Base-by-base conservation (phyloP, 2,888 invertebrate species). In the Melangyna quadrimaculata region DNA sequence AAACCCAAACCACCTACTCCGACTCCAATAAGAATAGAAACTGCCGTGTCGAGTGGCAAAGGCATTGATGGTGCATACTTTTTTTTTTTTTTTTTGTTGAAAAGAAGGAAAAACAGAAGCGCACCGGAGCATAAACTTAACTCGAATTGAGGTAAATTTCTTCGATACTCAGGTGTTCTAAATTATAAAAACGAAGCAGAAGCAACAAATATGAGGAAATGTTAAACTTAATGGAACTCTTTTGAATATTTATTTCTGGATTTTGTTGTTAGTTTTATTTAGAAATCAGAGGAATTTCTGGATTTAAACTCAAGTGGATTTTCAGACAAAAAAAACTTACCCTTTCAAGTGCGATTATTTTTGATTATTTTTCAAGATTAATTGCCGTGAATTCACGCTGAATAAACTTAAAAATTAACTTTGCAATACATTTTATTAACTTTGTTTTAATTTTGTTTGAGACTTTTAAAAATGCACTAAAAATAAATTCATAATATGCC, bases 1-100 rank as follows among this genome's bases (percentile, higher is more conserved):
- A 12, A n/a, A 35, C 55, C 9, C 0, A 37, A 81, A 83, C 79
- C 84, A 84, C 84, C 84, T 80, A 72, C 75, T 57, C 72, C 51
- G 79, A 84, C 79, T 84, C 67, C 84, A 72, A 80, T 80, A 61
- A 72, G 75, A 80, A 80, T 72, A 72, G 67, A 72, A 75, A 82
- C 81, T 82, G 72, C 59, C 43, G 71, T 77, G 67, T 37, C 73
- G 48, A 43, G 48, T 45, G 63, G 63, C 63, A 48, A 22, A 19
- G 40, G 45, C 40, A 63, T 27, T 19, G 72, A 73, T 53, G 48
- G 24, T 53, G 48, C 48, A 65, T 35, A 40, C 14, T 27, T 69
- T 69, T 37, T 37, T n/a, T 24, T 32, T 37, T 6, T 69, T 69
- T 37, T 37, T n/a, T 24, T 32, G 22, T 6, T 55, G 12, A 35